A percentile compares a stretch with the other conserved stretches of the same genome.
These are phyloP conservation scores for Malaclemys terrapin DNA, from an alignment of 2,113 vertebrate genomes.

Conservation along the genomic window DNA sequence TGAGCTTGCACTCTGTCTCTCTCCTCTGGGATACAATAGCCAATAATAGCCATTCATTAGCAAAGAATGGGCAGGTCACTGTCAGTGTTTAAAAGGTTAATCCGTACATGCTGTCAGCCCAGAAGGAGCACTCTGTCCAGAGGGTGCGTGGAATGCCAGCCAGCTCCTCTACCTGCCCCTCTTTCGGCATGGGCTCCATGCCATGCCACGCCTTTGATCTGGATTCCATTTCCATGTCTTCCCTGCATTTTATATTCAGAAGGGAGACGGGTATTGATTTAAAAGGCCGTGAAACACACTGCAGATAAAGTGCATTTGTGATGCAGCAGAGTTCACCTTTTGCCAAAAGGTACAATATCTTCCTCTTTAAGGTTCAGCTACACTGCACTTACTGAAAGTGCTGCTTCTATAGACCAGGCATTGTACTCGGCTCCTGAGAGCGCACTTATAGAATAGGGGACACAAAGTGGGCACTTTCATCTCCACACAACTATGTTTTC, in stretches of 20 bases:
- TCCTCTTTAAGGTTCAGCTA: neutral
- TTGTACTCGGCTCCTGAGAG: fast-evolving
- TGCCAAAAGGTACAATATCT: neutral
- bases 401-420: fast-evolving
- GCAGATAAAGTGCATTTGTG: neutral
- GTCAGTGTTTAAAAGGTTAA: neutral
- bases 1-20: neutral
- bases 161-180: neutral
- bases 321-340: neutral
- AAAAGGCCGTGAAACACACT: neutral
- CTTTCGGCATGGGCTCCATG: neutral
- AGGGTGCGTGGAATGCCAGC: fast-evolving
- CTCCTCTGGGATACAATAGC: neutral
- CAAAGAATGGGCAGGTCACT: neutral
- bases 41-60: neutral
- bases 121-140: fast-evolving
- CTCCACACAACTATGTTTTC: neutral
- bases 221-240: fast-evolving
- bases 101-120: neutral
- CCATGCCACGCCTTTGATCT: neutral
- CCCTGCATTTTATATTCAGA: neutral
- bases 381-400: fast-evolving
- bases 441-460: fast-evolving
- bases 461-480: neutral
- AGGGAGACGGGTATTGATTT: neutral